Evolutionary conservation across 2,888 invertebrate genomes (phyloP).

Genomic region (Teleogryllus oceanicus): DNA sequence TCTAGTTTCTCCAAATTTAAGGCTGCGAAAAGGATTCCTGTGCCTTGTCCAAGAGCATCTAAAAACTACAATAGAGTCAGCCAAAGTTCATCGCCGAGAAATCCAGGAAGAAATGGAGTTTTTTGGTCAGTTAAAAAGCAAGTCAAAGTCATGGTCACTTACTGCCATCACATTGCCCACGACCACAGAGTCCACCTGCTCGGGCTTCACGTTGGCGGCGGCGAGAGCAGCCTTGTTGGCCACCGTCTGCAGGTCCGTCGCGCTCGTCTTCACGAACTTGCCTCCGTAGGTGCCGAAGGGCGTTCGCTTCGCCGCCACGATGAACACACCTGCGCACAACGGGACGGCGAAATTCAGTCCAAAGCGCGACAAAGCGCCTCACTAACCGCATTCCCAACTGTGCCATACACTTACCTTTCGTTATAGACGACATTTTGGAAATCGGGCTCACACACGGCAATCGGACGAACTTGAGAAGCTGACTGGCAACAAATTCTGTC

Average conservation of each 20-base stretch:
- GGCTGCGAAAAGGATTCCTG: too few species aligned
- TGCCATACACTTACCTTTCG: slow-evolving; percentile 30
- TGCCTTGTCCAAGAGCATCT: too few species aligned
- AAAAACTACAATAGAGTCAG: too few species aligned
- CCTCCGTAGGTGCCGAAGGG: slow-evolving; percentile 96
- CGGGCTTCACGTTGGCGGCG: slow-evolving; percentile 76
- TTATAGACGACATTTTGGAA: slow-evolving; percentile 31
- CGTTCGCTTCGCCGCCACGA: slow-evolving; percentile 94
- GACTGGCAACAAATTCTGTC: too few species aligned
- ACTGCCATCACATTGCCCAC: slow-evolving; percentile 87
- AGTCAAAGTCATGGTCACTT: slow-evolving; percentile 45
- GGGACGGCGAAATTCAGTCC: neutral
- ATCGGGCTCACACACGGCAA: neutral
- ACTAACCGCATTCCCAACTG: neutral
- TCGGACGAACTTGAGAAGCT: too few species aligned
- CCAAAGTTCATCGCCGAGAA: neutral
- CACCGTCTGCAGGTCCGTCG: slow-evolving; percentile 75
- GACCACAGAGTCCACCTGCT: slow-evolving; percentile 80
- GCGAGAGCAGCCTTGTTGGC: slow-evolving; percentile 76
- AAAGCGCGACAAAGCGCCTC: neutral
- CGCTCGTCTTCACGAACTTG: slow-evolving; percentile 66
- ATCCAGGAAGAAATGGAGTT: neutral
- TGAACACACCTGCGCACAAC: slow-evolving; percentile 67
- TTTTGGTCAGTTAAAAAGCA: neutral
- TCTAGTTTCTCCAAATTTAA: too few species aligned